Evolutionary conservation across 2,797 vertebrate species (phyloP).

Genomic region (Dryobates pubescens): DNA sequence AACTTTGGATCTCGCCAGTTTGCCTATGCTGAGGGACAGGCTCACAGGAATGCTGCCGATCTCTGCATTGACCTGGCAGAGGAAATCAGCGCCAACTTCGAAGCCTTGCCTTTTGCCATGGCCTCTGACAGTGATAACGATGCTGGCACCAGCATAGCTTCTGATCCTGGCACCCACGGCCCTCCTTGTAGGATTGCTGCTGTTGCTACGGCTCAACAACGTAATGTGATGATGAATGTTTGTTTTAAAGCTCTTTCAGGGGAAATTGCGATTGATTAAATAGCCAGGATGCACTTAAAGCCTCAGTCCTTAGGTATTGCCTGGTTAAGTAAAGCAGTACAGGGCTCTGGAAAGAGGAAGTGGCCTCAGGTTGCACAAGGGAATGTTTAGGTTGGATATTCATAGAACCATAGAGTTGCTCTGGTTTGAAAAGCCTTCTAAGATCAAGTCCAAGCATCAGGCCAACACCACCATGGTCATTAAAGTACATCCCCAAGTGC

Average conservation of each 20-base stretch:
- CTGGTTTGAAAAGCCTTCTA: no score
- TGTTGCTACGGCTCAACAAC: slow-evolving; percentile 90
- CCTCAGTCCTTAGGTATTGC: background rate
- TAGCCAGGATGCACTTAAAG: no score
- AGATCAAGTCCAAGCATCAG: no score
- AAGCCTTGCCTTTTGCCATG: slow-evolving; percentile 97
- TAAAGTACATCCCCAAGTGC: no score
- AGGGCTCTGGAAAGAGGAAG: no score
- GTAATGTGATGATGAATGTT: slow-evolving; percentile 73
- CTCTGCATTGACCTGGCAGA: slow-evolving; percentile 95
- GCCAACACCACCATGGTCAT: no score
- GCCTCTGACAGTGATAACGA: slow-evolving; percentile 98
- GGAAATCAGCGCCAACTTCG: slow-evolving; percentile 99
- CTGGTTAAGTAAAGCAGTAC: background rate
- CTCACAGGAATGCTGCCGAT: slow-evolving; percentile 96
- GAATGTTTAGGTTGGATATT: no score
- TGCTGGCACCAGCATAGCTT: slow-evolving; percentile 94
- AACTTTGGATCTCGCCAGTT: slow-evolving; percentile 95
- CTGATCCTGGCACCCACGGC: slow-evolving; percentile 93
- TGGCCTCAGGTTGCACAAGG: no score
- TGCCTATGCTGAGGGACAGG: slow-evolving; percentile 95
- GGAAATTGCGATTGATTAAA: background rate
- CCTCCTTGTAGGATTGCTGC: slow-evolving; percentile 95
- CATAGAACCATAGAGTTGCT: no score
- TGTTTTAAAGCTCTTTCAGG: background rate